These are phyloP conservation scores for Peromyscus maniculatus DNA, from an alignment of 2,113 vertebrate genomes.

Conservation along the genomic window DNA sequence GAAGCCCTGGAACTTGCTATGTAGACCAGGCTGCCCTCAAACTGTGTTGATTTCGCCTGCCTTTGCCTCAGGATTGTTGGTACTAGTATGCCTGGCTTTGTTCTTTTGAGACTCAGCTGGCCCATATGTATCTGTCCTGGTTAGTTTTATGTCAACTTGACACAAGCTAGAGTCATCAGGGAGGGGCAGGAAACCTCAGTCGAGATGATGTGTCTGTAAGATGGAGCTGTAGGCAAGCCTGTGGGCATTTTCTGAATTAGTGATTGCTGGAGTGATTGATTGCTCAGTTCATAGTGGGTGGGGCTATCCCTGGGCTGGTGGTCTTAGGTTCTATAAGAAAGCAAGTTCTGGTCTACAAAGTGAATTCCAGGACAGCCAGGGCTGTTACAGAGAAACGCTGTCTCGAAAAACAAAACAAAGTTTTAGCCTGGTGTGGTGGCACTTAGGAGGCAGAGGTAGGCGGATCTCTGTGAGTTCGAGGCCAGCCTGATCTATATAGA, in stretches of 20 bases:
- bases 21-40: not conserved
- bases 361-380: too few species aligned
- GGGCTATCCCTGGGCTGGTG: not conserved
- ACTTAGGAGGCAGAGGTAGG: too few species aligned
- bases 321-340: not conserved
- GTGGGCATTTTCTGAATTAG: not conserved
- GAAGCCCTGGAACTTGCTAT: not conserved
- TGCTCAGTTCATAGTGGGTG: not conserved
- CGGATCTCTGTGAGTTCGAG: too few species aligned
- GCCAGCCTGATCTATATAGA: too few species aligned
- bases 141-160: not conserved
- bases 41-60: not conserved
- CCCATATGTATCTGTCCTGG: not conserved
- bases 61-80: not conserved
- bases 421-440: too few species aligned
- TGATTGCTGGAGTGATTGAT: not conserved
- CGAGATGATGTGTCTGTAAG: not conserved
- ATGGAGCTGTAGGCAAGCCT: not conserved
- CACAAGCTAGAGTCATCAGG: not conserved
- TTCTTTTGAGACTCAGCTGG: not conserved
- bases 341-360: not conserved
- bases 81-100: not conserved
- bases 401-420: too few species aligned
- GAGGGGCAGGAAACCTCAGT: not conserved
- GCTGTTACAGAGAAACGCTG: too few species aligned